Base-by-base conservation (phyloP, 2,888 invertebrate species). In the Toxonevra muliebris region DNA sequence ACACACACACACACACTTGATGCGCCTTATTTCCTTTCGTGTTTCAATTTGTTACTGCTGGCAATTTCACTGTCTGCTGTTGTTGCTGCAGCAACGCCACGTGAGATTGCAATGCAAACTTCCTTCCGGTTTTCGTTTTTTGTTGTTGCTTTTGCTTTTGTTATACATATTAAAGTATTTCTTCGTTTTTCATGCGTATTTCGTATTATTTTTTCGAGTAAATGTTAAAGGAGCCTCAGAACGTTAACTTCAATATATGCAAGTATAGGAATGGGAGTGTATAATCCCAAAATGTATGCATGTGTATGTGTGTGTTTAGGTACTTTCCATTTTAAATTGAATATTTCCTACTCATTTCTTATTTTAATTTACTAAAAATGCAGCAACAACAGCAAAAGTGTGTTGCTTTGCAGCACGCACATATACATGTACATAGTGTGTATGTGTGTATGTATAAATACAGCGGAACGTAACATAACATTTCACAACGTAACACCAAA, bases 261-360 rank as follows among this genome's bases (percentile, higher is more conserved):
- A 30, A n/a, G n/a, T n/a, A n/a, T n/a, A n/a, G n/a, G n/a, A n/a
- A n/a, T n/a, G n/a, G n/a, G n/a, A n/a, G n/a, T n/a, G n/a, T n/a
- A n/a, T n/a, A n/a, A n/a, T n/a, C n/a, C n/a, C n/a, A n/a, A n/a
- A n/a, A n/a, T n/a, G 30, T 30, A 30, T 30, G 30, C 30, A 30
- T 30, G 30, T 30, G 30, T 7, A 30, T 30, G 30, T 30, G 30
- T 30, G 30, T 30, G 30, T 30, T 30, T 30, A 7, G 2, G 30
- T 30, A 30, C 30, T 4, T 30, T 30, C 7, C 30, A 30, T 30
- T 30, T 57, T 40, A 66, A 66, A 61, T 66, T 61, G 61, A 66
- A 66, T 61, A 61, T 61, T 66, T 66, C 48, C 53, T 60, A 55
- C 61, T 66, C 57, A 66, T 66, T 66, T 61, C 55, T 48, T 61